Conservation (phyloP, 2,888 invertebrate genomes). For the Flexamia atlantica region DNA sequence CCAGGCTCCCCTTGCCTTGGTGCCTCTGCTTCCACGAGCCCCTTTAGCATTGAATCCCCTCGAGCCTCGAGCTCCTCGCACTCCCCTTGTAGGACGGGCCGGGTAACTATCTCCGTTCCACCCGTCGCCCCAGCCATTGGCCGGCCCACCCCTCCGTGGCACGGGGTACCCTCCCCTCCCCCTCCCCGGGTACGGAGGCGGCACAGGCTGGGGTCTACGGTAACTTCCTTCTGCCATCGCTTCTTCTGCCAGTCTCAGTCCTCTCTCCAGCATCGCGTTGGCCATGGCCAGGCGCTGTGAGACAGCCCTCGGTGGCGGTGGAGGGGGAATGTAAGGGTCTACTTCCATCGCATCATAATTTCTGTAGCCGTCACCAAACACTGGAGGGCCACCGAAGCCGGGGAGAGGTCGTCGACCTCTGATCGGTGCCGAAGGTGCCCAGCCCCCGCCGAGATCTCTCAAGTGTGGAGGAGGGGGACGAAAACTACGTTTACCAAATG, state of each 20-base stretch:
- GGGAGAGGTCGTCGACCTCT: not conserved
- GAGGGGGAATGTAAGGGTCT: slow-evolving; percentile 15
- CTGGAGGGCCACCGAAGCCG: not conserved
- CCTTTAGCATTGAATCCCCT: not conserved
- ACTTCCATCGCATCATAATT: not conserved
- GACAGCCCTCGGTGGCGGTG: slow-evolving; percentile 31
- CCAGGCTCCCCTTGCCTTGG: not conserved
- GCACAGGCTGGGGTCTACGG: not conserved
- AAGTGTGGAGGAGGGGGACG: slow-evolving; percentile 24
- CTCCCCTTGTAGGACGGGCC: not conserved
- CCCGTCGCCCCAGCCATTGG: not conserved
- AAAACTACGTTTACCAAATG: not conserved
- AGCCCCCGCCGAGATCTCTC: slow-evolving; percentile 30
- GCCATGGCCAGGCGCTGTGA: slow-evolving; percentile 49
- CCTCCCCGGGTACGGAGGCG: slow-evolving; percentile 4
- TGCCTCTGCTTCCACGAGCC: not conserved
- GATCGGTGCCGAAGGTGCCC: not conserved
- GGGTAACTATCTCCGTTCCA: not conserved
- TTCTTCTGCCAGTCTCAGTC: slow-evolving; percentile 36
- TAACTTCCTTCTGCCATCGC: slow-evolving; percentile 30
- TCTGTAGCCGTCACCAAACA: not conserved
- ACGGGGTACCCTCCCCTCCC: not conserved
- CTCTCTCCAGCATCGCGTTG: slow-evolving; percentile 56
- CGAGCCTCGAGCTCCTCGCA: not conserved
- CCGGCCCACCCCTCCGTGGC: not conserved